Evolutionary conservation across 2,888 invertebrate genomes (phyloP), one percentile per base, ranked within the genome.

Genomic region (Stenodema calcarata): DNA sequence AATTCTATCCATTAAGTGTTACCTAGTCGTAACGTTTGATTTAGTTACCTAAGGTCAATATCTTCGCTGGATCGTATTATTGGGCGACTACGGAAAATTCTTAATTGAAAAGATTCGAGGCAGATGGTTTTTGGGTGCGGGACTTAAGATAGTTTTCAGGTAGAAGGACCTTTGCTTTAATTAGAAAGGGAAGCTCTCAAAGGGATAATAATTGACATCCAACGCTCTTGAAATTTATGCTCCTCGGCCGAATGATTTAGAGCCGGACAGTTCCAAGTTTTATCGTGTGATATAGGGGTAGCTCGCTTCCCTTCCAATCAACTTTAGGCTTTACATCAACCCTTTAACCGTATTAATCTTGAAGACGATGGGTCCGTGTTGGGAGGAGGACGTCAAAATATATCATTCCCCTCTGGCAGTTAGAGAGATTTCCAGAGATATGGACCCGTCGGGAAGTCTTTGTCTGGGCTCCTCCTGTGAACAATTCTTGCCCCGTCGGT

Each of bases 191-290:
- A 80, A 80, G 70, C 84, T 73, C 84, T 84, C 84, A 84, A 84
- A 84, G 84, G 84, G 84, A 84, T 84, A 84, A 84, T 84, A 84
- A 84, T 84, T 84, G 84, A 84, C 84, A 84, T 84, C 84, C 84
- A 84, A 62, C 70, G 62, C 62, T 62, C 35, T 75, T 41, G 44
- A 84, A 84, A 84, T 84, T 84, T 84, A 84, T 84, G 84, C 84
- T 84, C 84, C 54, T 14, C 47, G 27, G 12, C 75, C 73, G 69
- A 73, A 84, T 84, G 84, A 84, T 84, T 84, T 84, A 84, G 84
- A 73, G 73, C 73, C 47, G 84, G 84, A 84, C 84, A 84, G 84
- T 84, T 84, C 84, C 84, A 84, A 84, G 84, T 84, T 84, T 84
- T 84, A 84, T 84, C 84, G 84, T 84, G 84, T 84, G 84, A 84